A percentile compares a stretch with the other conserved stretches of the same genome.
Evolutionary conservation across 1,140 invertebrate species (phyloP).

Genomic region (Drosophila pseudoananassae): DNA sequence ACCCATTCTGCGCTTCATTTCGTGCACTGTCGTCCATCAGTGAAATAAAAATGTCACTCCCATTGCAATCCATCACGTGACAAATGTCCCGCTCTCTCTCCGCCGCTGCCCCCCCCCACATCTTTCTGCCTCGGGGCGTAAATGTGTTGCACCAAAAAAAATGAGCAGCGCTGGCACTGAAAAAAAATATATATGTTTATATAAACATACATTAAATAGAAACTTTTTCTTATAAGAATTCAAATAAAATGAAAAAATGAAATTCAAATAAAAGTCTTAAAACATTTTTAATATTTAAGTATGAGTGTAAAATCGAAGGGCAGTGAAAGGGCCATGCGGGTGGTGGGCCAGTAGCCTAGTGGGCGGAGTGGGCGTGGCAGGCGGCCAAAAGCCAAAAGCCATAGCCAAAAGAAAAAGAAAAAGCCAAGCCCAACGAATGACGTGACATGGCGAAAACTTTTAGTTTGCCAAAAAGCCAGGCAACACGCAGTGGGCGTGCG

Average conservation of each 20-base stretch:
- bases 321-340: background rate
- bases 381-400: conserved; percentile 43
- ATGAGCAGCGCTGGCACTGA: conserved; percentile 2
- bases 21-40: conserved; percentile 80
- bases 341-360: too few relatives aligned
- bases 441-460: conserved; percentile 78
- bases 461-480: conserved; percentile 51
- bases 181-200: background rate
- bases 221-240: too few relatives aligned
- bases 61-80: conserved; percentile 84
- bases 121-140: conserved; percentile 50
- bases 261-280: too few relatives aligned
- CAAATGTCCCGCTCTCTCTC: conserved; percentile 66
- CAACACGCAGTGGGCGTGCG: conserved; percentile 65
- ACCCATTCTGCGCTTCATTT: conserved; percentile 60
- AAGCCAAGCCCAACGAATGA: conserved; percentile 61
- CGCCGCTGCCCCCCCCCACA: conserved; percentile 1
- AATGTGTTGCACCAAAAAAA: conserved; percentile 70
- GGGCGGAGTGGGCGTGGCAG: conserved; percentile 24
- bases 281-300: background rate
- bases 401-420: conserved; percentile 28
- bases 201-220: too few relatives aligned
- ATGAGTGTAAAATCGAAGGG: background rate
- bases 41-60: conserved; percentile 84
- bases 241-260: too few relatives aligned